Conservation (phyloP, 2,797 vertebrate species). For the Cyprinodon diabolis region DNA sequence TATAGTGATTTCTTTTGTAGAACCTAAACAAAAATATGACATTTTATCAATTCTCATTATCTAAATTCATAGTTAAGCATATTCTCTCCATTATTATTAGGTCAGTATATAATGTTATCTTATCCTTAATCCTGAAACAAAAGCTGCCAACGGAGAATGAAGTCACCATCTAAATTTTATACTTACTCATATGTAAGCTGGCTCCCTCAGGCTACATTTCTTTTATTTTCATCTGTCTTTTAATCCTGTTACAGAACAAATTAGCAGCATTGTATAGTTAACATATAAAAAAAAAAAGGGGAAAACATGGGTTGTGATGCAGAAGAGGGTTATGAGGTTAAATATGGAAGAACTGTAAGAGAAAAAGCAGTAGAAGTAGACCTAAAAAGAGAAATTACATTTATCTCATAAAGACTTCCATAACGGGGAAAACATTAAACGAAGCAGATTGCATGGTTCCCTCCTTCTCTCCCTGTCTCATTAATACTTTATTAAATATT, state of each 20-base stretch:
- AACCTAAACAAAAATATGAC: not conserved
- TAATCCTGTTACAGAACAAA: constrained; percentile 26
- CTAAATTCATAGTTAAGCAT: not conserved
- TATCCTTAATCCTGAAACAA: constrained; percentile 25
- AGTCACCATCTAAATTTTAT: constrained; percentile 10
- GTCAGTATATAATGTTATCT: not conserved
- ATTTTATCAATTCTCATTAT: not conserved
- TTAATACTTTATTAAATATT: constrained; percentile 45
- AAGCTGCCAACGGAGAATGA: constrained; percentile 27
- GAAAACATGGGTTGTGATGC: not conserved
- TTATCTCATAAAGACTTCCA: constrained; percentile 1
- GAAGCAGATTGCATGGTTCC: not conserved
- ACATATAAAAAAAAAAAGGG: constrained; percentile 10
- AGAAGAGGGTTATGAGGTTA: not conserved
- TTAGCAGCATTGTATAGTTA: constrained; percentile 15
- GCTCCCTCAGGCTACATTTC: constrained; percentile 8
- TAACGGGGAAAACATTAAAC: constrained; percentile 2
- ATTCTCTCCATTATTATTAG: not conserved
- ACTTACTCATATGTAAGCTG: not conserved
- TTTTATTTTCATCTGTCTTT: constrained; percentile 25
- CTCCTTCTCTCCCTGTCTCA: constrained; percentile 22
- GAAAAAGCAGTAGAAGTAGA: not conserved
- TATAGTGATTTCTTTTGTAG: not conserved
- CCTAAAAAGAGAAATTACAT: not conserved
- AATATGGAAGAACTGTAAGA: constrained; percentile 16